Evolutionary conservation across 2,797 vertebrate genomes (phyloP), one percentile per base, ranked within the genome.

Genomic region (Hydrolagus colliei): DNA sequence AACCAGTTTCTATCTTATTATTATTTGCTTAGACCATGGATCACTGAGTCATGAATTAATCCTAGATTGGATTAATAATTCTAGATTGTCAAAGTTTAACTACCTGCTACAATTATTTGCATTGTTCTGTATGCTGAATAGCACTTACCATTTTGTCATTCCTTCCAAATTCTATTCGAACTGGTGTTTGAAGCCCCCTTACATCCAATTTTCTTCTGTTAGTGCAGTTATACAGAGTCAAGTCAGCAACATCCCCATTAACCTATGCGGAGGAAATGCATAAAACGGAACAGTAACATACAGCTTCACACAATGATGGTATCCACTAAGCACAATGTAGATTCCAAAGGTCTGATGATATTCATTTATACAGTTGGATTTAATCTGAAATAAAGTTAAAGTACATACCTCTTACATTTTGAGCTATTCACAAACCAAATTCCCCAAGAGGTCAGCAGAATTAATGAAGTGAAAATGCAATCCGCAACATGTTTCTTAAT

Each of bases 151-250:
- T 89, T 86, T 1, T 86, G 8, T 86, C 87, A 6, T 87, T 91
- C 74, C 82, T 91, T 20, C 86, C 87, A 73, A 95, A 92, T 87
- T 93, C 89, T 1, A 93, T 80, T 1, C 86, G 89, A 72, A 96
- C 59, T 0, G 95, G 93, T 32, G 88, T 88, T 85, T 86, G n/a
- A 4, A 96, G 90, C 32, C 88, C 87, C 22, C 41, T 89, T 78
- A 91, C 76, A 6, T 86, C 90, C 86, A 96, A 90, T 87, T 91
- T 93, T 85, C 90, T 93, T 86, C 88, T 91, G 5, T 88, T 91
- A 87, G 88, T 90, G 90, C 96, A 96, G 89, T 88, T 88, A 88
- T 93, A 94, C 32, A 96, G 87, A 86, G 87, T 90, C 67, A 95
- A 85, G 61, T 91, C 93, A 74, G 92, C 88, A 22, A 94, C 88